Conservation (phyloP, 2,888 invertebrate species). For the Meiosimyza decipiens region DNA sequence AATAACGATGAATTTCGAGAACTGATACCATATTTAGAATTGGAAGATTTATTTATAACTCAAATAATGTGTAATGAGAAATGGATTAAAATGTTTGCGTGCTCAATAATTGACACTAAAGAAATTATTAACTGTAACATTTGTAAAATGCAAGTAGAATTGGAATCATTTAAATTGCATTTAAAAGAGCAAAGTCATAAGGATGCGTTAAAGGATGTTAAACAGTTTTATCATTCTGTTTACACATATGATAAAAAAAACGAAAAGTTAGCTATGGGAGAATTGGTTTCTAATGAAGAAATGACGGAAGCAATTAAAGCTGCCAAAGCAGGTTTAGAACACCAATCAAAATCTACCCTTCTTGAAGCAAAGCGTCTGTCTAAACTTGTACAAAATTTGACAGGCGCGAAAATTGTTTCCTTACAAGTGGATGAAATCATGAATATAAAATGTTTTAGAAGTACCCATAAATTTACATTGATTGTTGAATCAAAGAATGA, state of each 20-base stretch:
- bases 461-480: neutral
- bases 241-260: slow-evolving; percentile 42
- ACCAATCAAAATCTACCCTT: neutral
- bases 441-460: slow-evolving; percentile 14
- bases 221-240: slow-evolving; percentile 46
- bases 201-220: slow-evolving; percentile 32
- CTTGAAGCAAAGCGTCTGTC: slow-evolving; percentile 17
- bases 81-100: slow-evolving; percentile 35
- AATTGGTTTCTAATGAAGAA: slow-evolving; percentile 26
- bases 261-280: slow-evolving; percentile 29
- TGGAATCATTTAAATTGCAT: slow-evolving; percentile 37
- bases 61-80: slow-evolving; percentile 25
- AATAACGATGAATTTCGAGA: slow-evolving; percentile 37
- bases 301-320: slow-evolving; percentile 4
- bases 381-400: neutral
- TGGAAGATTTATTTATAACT: slow-evolving; percentile 37
- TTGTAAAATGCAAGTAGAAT: slow-evolving; percentile 33
- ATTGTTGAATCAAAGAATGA: neutral
- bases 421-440: slow-evolving; percentile 16
- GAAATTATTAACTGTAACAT: slow-evolving; percentile 28
- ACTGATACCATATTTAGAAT: slow-evolving; percentile 36
- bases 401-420: neutral
- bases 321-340: neutral
- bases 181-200: slow-evolving; percentile 36
- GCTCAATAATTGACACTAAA: neutral